Percentiles rank a stretch among this genome's conserved stretches.
phyloP scores from a whole-genome alignment of 2,888 invertebrate genomes.

The Carcina quercana region DNA sequence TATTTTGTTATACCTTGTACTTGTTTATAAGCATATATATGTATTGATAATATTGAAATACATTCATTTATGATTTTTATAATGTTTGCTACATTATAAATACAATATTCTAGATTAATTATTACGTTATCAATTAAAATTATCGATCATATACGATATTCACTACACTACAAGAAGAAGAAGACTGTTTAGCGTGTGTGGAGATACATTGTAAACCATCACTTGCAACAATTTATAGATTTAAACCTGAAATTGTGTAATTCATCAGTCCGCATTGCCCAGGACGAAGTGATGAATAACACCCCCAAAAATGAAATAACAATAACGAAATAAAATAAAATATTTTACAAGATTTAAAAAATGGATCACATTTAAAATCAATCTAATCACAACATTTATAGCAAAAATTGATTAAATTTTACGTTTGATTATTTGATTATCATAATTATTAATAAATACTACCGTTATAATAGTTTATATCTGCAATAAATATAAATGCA shows the following conservation, averaged over 20 bases:
- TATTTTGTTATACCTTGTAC: too few relatives aligned
- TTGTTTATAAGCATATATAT: too few relatives aligned
- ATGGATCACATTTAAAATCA: conserved; percentile 2
- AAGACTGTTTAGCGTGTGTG: conserved; percentile 25
- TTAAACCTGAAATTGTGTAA: conserved; percentile 24
- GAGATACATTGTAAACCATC: conserved; percentile 17
- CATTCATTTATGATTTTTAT: too few relatives aligned
- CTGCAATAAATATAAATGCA: not conserved
- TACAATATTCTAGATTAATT: too few relatives aligned
- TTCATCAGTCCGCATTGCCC: conserved; percentile 73
- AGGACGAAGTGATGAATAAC: conserved; percentile 63
- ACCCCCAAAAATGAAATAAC: conserved; percentile 14
- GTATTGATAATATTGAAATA: too few relatives aligned
- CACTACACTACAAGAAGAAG: too few relatives aligned
- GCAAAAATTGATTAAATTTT: conserved; percentile 17
- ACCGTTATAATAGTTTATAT: too few relatives aligned
- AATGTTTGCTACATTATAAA: too few relatives aligned
- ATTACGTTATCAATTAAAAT: too few relatives aligned
- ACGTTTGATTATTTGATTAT: conserved; percentile 3
- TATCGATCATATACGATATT: too few relatives aligned
- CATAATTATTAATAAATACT: conserved; percentile 1
- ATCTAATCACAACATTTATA: conserved; percentile 46
- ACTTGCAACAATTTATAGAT: not conserved
- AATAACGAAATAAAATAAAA: conserved; percentile 21
- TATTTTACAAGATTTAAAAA: not conserved